Conservation (phyloP, 2,797 vertebrate species). For the Betta splendens region DNA sequence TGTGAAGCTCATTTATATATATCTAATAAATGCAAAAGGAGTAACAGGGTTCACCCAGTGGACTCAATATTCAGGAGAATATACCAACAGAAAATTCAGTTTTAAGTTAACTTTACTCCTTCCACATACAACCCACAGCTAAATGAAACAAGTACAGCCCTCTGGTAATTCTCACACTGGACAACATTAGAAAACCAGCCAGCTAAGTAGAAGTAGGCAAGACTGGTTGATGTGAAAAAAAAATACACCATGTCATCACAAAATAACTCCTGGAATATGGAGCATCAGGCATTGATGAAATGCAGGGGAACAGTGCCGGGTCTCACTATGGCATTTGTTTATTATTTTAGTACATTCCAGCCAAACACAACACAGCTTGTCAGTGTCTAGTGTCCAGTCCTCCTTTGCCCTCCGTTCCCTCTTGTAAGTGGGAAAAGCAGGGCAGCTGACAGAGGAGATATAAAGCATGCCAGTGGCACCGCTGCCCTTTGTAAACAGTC, state of each 20-base stretch:
- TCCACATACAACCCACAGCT: slow-evolving; percentile 28
- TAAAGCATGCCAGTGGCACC: slow-evolving; percentile 70
- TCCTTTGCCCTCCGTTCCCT: slow-evolving; percentile 33
- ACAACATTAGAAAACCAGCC: slow-evolving; percentile 5
- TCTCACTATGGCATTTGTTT: too few species aligned
- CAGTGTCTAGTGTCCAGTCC: slow-evolving; percentile 15
- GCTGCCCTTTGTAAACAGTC: slow-evolving; percentile 73
- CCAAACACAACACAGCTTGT: slow-evolving; percentile 27
- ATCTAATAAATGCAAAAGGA: slow-evolving; percentile 11
- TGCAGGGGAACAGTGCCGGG: neutral
- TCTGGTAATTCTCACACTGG: slow-evolving; percentile 11
- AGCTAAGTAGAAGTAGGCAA: slow-evolving; percentile 5
- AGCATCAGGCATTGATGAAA: slow-evolving; percentile 9
- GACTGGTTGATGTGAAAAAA: slow-evolving; percentile 17
- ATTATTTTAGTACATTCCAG: slow-evolving; percentile 16
- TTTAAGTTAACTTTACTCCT: slow-evolving; percentile 26
- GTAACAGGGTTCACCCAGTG: slow-evolving; percentile 15
- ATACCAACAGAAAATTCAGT: slow-evolving; percentile 33
- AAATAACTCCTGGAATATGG: slow-evolving; percentile 19
- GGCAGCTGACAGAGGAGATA: slow-evolving; percentile 73
- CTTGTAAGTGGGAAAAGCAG: slow-evolving; percentile 63
- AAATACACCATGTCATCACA: neutral
- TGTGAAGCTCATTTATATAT: neutral
- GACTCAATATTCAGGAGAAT: slow-evolving; percentile 32
- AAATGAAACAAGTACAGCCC: slow-evolving; percentile 26